Evolutionary conservation across 2,797 vertebrate genomes (phyloP), one percentile per base, ranked within the genome.

Genomic region (Anolis apletophallus): DNA sequence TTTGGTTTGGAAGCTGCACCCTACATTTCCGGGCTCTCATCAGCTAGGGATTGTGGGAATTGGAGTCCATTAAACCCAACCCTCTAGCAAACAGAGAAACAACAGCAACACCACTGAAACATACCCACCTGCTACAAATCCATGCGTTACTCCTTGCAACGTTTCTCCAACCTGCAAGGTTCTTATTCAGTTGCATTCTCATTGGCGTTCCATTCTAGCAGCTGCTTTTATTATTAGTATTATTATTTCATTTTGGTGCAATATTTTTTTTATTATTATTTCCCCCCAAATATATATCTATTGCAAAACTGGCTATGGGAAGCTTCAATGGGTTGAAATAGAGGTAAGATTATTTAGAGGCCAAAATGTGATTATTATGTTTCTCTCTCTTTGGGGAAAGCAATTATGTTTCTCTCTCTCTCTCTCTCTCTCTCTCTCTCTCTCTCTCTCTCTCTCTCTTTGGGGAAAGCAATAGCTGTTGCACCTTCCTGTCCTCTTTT

Each of bases 401-500:
- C 29, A 23, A 64, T 54, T n/a, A n/a, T n/a, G n/a, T n/a, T n/a
- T n/a, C n/a, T n/a, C n/a, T n/a, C n/a, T n/a, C n/a, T n/a, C n/a
- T n/a, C n/a, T n/a, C n/a, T n/a, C n/a, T n/a, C n/a, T n/a, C n/a
- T n/a, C n/a, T n/a, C n/a, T n/a, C n/a, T n/a, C n/a, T n/a, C n/a
- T n/a, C n/a, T n/a, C n/a, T n/a, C n/a, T n/a, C n/a, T n/a, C n/a
- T n/a, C 5, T 21, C 57, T 6, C 16, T 19, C 57, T 19, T 19
- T 1, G 46, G 74, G 86, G 81, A 54, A 83, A 34, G 8, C 29
- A 23, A 64, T 54, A 36, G 23, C 1, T 0, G 5, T 4, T 2
- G 86, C 81, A 54, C 81, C 34, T 87, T 79, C 75, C 86, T 9
- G 75, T 83, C n/a, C 54, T 19, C 13, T 3, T 54, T 46, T 46